Conservation (phyloP, 2,113 vertebrate genomes). For the Syngnathoides biaculeatus region DNA sequence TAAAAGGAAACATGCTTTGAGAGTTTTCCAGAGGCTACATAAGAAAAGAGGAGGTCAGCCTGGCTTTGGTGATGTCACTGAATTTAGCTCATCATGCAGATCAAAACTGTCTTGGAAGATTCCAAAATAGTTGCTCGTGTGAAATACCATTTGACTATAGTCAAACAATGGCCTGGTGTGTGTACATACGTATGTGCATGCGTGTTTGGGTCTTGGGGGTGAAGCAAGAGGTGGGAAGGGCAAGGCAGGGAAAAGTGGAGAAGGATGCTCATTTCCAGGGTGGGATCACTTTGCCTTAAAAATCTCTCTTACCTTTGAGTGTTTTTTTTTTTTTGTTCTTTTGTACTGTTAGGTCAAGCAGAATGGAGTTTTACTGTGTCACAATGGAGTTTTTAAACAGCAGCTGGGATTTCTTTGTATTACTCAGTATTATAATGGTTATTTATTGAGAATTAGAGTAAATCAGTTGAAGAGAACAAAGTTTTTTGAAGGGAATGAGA, state of each 20-base stretch:
- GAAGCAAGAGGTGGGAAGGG: slow-evolving; percentile 25
- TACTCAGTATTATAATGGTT: too few species aligned
- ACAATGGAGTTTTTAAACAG: too few species aligned
- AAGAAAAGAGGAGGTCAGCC: slow-evolving; percentile 50
- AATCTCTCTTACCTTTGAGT: slow-evolving; percentile 55
- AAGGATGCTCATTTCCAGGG: slow-evolving; percentile 38
- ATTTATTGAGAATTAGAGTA: too few species aligned
- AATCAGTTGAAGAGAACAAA: too few species aligned
- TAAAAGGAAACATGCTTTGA: slow-evolving; percentile 55
- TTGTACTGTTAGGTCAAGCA: too few species aligned
- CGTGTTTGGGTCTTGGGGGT: slow-evolving; percentile 16
- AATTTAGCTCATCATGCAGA: slow-evolving; percentile 73
- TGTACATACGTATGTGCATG: slow-evolving; percentile 36
- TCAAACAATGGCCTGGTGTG: slow-evolving; percentile 64
- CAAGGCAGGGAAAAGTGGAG: slow-evolving; percentile 18
- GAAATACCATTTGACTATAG: slow-evolving; percentile 82
- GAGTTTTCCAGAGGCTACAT: not conserved
- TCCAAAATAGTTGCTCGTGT: slow-evolving; percentile 77
- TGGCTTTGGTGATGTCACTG: slow-evolving; percentile 79
- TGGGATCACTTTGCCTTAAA: slow-evolving; percentile 28
- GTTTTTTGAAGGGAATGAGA: too few species aligned
- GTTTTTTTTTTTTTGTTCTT: not conserved
- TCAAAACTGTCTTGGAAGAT: slow-evolving; percentile 79
- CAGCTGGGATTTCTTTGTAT: too few species aligned
- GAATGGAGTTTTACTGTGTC: too few species aligned